Conservation (phyloP, 2,797 vertebrate species). For the Hozukius guyotensis region DNA sequence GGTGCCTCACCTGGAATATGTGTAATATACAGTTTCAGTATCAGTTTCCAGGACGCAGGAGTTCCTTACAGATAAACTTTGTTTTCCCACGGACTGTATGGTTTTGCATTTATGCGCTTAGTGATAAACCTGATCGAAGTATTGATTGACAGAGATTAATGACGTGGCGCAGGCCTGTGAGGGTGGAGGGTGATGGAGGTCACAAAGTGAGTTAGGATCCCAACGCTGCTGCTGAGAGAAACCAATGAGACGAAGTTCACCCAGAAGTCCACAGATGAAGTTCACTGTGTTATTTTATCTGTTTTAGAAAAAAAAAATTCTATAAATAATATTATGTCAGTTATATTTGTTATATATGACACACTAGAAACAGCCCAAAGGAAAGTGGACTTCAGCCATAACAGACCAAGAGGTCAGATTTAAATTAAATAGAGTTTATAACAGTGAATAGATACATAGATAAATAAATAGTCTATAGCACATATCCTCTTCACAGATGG, state of each 20-base stretch:
- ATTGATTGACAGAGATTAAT: slow-evolving; percentile 89
- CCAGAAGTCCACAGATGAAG: not conserved
- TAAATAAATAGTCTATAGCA: not conserved
- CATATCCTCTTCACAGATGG: not conserved
- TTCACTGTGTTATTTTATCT: not conserved
- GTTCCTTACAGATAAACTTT: slow-evolving; percentile 69
- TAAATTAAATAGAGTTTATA: not conserved
- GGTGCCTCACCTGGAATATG: not conserved
- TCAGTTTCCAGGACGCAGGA: slow-evolving; percentile 33
- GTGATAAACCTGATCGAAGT: slow-evolving; percentile 86
- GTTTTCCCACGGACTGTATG: slow-evolving; percentile 82
- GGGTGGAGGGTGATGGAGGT: slow-evolving; percentile 67
- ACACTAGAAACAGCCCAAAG: not conserved
- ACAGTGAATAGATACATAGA: not conserved
- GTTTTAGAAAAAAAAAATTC: not conserved
- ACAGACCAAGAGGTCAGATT: not conserved
- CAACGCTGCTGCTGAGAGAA: slow-evolving; percentile 9
- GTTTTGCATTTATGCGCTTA: slow-evolving; percentile 82
- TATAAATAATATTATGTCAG: not conserved
- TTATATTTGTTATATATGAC: not conserved
- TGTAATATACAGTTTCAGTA: slow-evolving; percentile 11
- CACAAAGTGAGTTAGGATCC: slow-evolving; percentile 84
- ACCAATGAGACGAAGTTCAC: slow-evolving; percentile 36
- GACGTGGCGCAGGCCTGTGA: slow-evolving; percentile 70
- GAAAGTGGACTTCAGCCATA: not conserved